These are phyloP conservation scores for Syngnathoides biaculeatus DNA, from an alignment of 2,113 vertebrate species.

Conservation along the genomic window DNA sequence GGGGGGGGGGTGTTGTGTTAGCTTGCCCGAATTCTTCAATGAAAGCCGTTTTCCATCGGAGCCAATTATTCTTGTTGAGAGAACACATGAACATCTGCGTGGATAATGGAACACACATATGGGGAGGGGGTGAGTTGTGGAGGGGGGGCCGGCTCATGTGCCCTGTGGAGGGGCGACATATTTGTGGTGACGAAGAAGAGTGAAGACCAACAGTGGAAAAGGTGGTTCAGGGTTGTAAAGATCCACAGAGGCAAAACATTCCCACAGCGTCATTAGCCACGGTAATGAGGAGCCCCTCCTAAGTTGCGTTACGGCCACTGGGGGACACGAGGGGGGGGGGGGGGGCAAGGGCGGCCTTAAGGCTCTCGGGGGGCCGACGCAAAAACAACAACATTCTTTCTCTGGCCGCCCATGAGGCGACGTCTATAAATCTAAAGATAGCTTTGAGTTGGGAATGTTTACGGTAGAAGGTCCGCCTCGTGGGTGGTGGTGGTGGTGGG, in stretches of 20 bases:
- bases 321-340: not conserved
- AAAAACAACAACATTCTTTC: constrained; percentile 60
- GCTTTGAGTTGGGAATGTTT: constrained; percentile 57
- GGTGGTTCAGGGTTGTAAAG: constrained; percentile 47
- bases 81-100: constrained; percentile 57
- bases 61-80: constrained; percentile 51
- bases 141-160: not conserved
- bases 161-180: constrained; percentile 47
- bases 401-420: constrained; percentile 11
- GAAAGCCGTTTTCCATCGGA: constrained; percentile 42
- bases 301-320: constrained; percentile 21
- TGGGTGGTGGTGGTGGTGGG: too few relatives aligned
- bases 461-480: constrained; percentile 21
- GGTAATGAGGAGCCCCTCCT: constrained; percentile 46
- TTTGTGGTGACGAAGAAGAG: constrained; percentile 43
- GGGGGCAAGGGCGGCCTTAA: constrained; percentile 39
- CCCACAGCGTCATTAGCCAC: constrained; percentile 41
- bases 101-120: constrained; percentile 36
- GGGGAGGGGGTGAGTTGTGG: not conserved
- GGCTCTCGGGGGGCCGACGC: constrained; percentile 23
- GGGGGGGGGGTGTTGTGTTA: too few relatives aligned
- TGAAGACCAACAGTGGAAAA: constrained; percentile 39
- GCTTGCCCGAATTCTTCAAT: constrained; percentile 27
- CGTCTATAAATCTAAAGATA: constrained; percentile 31
- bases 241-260: constrained; percentile 52